phyloP scores from a whole-genome alignment of 2,113 vertebrate genomes.

The Callochromis pleurospilus region DNA sequence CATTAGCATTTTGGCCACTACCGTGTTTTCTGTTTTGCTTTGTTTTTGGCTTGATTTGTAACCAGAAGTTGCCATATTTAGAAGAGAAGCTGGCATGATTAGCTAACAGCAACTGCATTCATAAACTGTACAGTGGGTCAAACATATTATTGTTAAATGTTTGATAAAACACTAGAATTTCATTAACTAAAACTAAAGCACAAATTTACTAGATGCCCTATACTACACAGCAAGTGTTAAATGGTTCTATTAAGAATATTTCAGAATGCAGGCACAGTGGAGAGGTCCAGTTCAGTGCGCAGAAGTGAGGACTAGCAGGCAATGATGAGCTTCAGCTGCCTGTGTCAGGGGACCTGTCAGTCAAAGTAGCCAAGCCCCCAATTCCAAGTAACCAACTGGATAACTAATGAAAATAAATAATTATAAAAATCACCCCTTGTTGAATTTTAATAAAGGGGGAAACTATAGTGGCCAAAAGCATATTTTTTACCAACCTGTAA shows the following conservation, averaged over 20 bases:
- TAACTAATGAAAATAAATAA: not conserved
- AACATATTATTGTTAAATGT: not conserved
- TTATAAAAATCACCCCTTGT: not conserved
- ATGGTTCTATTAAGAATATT: not conserved
- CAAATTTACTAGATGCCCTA: not conserved
- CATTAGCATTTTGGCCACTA: not conserved
- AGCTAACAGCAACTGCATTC: not conserved
- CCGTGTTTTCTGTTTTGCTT: not conserved
- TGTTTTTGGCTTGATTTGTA: not conserved
- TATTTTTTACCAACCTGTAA: not conserved
- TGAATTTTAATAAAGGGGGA: not conserved
- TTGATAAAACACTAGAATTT: not conserved
- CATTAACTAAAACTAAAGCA: not conserved
- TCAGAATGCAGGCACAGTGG: not conserved
- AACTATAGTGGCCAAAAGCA: not conserved
- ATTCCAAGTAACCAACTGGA: not conserved
- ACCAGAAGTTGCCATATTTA: not conserved
- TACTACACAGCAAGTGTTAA: not conserved
- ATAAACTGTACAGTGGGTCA: rapidly evolving
- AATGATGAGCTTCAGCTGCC: not conserved
- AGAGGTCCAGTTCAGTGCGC: not conserved
- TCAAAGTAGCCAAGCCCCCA: not conserved
- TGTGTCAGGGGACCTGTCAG: not conserved
- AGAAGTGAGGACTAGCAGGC: not conserved
- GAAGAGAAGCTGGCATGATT: not conserved